phyloP scores from a whole-genome alignment of 2,888 invertebrate genomes.

The Cephus rjabovi region DNA sequence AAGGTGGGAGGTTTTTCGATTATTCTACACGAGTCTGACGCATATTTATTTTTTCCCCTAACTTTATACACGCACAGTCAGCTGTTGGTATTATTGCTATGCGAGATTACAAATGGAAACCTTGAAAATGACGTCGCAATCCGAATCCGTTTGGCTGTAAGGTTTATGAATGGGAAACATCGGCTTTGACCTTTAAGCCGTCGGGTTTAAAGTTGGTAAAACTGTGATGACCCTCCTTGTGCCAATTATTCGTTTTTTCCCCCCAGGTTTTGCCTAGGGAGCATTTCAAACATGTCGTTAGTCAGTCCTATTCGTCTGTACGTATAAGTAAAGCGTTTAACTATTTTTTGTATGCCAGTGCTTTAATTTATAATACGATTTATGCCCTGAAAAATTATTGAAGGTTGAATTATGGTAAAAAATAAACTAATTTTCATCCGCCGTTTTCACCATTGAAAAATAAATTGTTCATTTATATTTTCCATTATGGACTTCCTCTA shows the following conservation, averaged over 20 bases:
- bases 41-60: not conserved
- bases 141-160: not conserved
- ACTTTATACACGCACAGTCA: not conserved
- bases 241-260: not conserved
- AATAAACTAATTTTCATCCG: not conserved
- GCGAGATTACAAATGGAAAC: not conserved
- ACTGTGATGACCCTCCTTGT: not conserved
- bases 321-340: not conserved
- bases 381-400: not conserved
- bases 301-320: not conserved
- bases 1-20: not conserved
- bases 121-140: not conserved
- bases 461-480: conserved; percentile 48
- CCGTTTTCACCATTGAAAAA: conserved; percentile 35
- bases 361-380: not conserved
- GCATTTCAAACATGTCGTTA: not conserved
- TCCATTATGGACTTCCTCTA: conserved; percentile 23
- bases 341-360: not conserved
- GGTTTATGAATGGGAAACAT: not conserved
- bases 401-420: not conserved
- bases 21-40: not conserved
- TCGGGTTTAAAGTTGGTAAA: not conserved
- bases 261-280: not conserved
- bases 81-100: not conserved
- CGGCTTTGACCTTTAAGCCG: not conserved